These are phyloP conservation scores for Spisula solida DNA, from an alignment of 2,888 invertebrate species.

Conservation along the genomic window DNA sequence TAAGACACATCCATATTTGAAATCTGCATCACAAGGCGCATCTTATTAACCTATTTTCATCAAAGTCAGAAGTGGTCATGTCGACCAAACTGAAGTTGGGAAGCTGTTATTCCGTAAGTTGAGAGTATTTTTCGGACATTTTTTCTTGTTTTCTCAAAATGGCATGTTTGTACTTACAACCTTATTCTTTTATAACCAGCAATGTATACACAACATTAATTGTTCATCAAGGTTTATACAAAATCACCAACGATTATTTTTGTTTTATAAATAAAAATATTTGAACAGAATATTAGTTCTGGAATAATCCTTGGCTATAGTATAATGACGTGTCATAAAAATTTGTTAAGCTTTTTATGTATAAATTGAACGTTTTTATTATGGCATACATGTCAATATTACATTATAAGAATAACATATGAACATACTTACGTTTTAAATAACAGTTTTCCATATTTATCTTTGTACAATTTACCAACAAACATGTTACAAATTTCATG, in stretches of 20 bases:
- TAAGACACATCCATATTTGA: too few relatives aligned
- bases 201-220: slow-evolving; percentile 8
- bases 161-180: too few relatives aligned
- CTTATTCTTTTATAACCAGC: too few relatives aligned
- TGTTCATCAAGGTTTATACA: slow-evolving; percentile 16
- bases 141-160: too few relatives aligned
- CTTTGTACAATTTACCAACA: not conserved
- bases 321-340: not conserved
- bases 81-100: too few relatives aligned
- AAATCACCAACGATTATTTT: not conserved
- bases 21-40: too few relatives aligned
- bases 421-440: not conserved
- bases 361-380: slow-evolving; percentile 7
- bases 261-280: not conserved
- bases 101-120: too few relatives aligned
- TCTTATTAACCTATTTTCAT: too few relatives aligned
- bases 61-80: too few relatives aligned
- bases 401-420: not conserved
- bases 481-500: not conserved
- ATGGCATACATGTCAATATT: slow-evolving; percentile 6
- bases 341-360: slow-evolving; percentile 7
- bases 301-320: not conserved
- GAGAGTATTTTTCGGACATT: too few relatives aligned
- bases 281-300: not conserved
- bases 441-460: not conserved